phyloP scores from a whole-genome alignment of 2,113 vertebrate genomes.

The Halcyon malimbica region DNA sequence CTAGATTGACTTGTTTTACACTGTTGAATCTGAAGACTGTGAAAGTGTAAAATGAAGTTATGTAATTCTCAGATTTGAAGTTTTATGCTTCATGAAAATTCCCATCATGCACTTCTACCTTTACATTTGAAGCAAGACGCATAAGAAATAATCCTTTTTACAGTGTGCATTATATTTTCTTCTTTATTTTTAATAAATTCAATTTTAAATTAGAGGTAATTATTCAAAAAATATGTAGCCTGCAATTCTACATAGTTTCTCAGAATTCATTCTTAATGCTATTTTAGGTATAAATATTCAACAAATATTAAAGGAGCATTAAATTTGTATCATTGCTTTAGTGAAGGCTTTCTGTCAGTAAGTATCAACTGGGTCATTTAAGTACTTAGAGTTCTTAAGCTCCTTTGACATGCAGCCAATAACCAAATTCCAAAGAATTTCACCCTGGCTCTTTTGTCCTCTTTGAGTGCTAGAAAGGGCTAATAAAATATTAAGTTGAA shows the following conservation, averaged over 20 bases:
- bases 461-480: background rate
- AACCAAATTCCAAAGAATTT: slow-evolving; percentile 3
- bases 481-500: background rate
- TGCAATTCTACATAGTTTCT: background rate
- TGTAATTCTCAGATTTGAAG: background rate
- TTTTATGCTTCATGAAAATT: background rate
- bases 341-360: background rate
- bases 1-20: background rate
- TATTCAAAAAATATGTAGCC: background rate
- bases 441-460: background rate
- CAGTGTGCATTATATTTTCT: background rate
- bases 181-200: background rate
- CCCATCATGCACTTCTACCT: background rate
- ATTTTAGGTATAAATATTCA: background rate
- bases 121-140: background rate
- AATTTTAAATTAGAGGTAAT: background rate
- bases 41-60: background rate
- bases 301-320: background rate
- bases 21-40: background rate
- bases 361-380: background rate
- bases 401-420: slow-evolving; percentile 38
- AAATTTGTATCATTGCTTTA: background rate
- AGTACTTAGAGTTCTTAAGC: background rate
- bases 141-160: background rate
- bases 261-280: background rate